phyloP scores from a whole-genome alignment of 2,797 vertebrate species.

The Falco rusticolus region DNA sequence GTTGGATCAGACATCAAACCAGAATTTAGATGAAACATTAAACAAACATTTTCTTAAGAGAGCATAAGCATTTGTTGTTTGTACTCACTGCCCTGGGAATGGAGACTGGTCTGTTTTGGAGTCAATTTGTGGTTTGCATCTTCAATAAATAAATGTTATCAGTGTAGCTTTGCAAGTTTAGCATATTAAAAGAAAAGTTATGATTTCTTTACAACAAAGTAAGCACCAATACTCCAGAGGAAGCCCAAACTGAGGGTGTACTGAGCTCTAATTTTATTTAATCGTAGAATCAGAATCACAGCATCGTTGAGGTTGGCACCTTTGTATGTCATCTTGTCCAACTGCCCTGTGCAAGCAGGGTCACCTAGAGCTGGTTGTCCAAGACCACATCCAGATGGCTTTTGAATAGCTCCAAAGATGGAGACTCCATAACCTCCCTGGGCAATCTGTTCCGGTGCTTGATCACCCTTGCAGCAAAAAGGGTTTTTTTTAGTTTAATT shows the following conservation, averaged over 20 bases:
- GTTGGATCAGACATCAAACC: conserved; percentile 22
- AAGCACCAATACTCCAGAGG: neutral
- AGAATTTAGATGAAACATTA: conserved; percentile 27
- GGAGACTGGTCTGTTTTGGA: conserved; percentile 7
- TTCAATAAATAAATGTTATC: conserved; percentile 26
- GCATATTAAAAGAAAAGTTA: neutral
- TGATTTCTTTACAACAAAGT: neutral
- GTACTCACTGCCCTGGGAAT: neutral
- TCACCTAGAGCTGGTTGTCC: neutral
- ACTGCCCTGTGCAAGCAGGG: neutral
- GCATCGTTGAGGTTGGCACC: neutral
- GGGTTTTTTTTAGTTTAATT: neutral
- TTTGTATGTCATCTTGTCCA: neutral
- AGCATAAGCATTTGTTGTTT: neutral
- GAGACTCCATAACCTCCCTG: neutral
- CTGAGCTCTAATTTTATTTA: neutral
- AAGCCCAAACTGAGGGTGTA: neutral
- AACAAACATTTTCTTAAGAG: neutral
- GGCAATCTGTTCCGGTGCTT: neutral
- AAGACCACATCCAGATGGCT: neutral
- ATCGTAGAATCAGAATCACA: neutral
- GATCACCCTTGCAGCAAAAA: neutral
- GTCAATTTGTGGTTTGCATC: conserved; percentile 20
- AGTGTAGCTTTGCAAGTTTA: neutral
- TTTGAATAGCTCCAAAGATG: neutral